Evolutionary conservation across 2,113 vertebrate genomes (phyloP), one percentile per base, ranked within the genome.

Genomic region (Tretioscincus oriximinensis): DNA sequence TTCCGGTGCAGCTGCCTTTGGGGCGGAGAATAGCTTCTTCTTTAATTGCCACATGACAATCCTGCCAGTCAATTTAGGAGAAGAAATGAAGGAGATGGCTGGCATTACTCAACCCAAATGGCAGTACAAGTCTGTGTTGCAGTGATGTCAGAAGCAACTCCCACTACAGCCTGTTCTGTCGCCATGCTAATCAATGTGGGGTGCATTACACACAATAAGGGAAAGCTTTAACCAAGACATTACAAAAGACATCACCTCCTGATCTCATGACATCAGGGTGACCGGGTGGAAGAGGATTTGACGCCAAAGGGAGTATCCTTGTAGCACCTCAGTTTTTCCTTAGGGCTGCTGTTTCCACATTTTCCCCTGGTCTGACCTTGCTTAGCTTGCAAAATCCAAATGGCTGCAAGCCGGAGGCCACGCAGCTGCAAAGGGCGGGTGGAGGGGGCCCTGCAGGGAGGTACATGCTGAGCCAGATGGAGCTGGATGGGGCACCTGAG

Each of bases 291-390:
- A 41, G n/a, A 82, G 66, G 66, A 28, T 82, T 20, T 82, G 73
- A 82, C 45, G 66, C 73, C 41, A 63, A 70, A 69, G 58, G 66
- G 73, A 70, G 54, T 70, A 58, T 41, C 73, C 54, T 63, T 20
- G 21, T 54, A 77, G 54, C 41, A 70, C 65, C 80, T 45, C 69
- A 70, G n/a, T 31, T 47, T 76, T 70, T 31, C 66, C 73, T 70
- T 45, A 75, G 80, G 73, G 35, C 51, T 82, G 80, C 63, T 35
- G 35, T 58, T 76, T 76, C 80, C 65, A 76, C 51, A 76, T 76
- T 69, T 76, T 76, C 66, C 54, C 80, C 80, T 82, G 54, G 54
- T 67, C 35, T 82, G 80, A 82, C 80, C 80, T 82, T 82, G 80
- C 80, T 82, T 69, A 76, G 74, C 21, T 76, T 76, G 80, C 80